A percentile compares a stretch with the other conserved stretches of the same genome.
phyloP scores from a whole-genome alignment of 2,113 vertebrate genomes.

The Struthio camelus region DNA sequence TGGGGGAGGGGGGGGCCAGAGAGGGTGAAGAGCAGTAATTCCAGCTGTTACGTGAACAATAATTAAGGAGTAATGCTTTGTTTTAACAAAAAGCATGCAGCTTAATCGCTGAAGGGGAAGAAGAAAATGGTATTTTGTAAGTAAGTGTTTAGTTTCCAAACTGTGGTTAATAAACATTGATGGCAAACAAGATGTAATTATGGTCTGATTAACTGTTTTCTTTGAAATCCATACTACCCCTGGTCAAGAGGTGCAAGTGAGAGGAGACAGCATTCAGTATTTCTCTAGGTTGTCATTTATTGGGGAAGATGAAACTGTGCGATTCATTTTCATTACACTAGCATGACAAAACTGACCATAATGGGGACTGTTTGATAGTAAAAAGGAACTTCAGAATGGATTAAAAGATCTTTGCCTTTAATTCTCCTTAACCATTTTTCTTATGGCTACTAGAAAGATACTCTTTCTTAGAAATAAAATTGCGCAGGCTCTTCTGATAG shows the following conservation, averaged over 20 bases:
- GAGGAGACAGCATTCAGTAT: neutral
- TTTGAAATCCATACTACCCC: neutral
- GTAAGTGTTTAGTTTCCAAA: neutral
- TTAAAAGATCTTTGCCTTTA: constrained; percentile 20
- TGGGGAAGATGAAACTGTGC: neutral
- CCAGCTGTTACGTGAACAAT: neutral
- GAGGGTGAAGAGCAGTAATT: neutral
- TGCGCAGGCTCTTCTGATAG: neutral
- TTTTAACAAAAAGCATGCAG: neutral
- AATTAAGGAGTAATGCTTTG: neutral
- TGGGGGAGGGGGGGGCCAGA: neutral
- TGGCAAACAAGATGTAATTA: neutral
- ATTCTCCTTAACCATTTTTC: neutral
- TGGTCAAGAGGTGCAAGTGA: constrained; percentile 1
- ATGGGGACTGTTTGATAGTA: neutral
- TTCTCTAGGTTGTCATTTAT: constrained; percentile 40
- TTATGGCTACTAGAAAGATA: neutral
- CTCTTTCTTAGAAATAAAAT: neutral
- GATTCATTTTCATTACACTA: neutral
- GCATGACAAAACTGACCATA: neutral
- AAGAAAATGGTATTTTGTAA: neutral
- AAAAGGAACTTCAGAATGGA: neutral
- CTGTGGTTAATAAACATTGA: neutral
- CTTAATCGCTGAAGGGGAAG: neutral
- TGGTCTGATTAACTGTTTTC: neutral